phyloP scores from a whole-genome alignment of 1,140 invertebrate genomes.

The Melipona quadrifasciata region DNA sequence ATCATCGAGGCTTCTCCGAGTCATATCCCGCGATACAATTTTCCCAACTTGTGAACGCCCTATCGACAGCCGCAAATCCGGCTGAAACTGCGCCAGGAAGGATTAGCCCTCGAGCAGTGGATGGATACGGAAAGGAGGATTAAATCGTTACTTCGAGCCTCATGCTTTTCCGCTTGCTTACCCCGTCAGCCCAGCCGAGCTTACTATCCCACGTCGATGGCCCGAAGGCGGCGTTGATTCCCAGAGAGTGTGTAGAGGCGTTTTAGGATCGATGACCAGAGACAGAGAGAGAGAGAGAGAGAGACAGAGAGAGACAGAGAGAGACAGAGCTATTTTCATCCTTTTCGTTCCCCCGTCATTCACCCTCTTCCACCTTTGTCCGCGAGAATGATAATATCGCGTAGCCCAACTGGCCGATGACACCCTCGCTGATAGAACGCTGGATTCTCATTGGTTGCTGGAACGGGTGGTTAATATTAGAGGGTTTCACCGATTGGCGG shows the following conservation, averaged over 20 bases:
- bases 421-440: constrained; percentile 70
- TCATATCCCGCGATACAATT: background rate
- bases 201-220: constrained; percentile 55
- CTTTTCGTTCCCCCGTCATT: constrained; percentile 5
- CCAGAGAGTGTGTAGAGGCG: constrained; percentile 39
- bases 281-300: background rate
- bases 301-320: no score
- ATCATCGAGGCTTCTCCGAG: background rate
- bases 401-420: constrained; percentile 69
- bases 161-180: constrained; percentile 65
- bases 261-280: constrained; percentile 68
- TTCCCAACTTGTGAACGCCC: constrained; percentile 5
- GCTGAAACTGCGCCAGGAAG: constrained; percentile 29
- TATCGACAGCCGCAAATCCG: constrained; percentile 41
- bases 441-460: constrained; percentile 67
- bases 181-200: constrained; percentile 55
- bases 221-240: constrained; percentile 59
- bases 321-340: background rate
- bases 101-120: constrained; percentile 25
- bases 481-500: constrained; percentile 65
- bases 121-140: constrained; percentile 56
- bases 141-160: constrained; percentile 60
- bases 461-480: constrained; percentile 63
- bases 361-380: constrained; percentile 3
- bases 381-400: constrained; percentile 67